These are phyloP conservation scores for Trichonephila clavata DNA, from an alignment of 1,140 invertebrate species.

Conservation along the genomic window DNA sequence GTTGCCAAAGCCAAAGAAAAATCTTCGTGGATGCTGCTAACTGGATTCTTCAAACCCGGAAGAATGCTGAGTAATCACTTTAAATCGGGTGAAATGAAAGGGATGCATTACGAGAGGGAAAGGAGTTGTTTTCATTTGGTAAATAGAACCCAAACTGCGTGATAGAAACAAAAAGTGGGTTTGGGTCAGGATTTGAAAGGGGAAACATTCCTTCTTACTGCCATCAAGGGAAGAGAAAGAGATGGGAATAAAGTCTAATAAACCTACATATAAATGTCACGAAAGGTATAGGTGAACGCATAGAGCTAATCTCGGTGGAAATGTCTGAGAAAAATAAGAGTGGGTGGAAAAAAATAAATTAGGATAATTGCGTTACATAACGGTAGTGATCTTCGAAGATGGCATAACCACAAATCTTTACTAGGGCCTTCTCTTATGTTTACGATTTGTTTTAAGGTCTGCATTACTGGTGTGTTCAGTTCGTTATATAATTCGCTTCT, in stretches of 20 bases:
- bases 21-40: background rate
- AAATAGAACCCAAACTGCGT: background rate
- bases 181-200: background rate
- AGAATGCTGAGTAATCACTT: background rate
- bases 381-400: too few relatives aligned
- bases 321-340: too few relatives aligned
- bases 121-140: background rate
- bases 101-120: background rate
- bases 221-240: background rate
- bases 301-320: too few relatives aligned
- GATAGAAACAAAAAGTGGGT: background rate
- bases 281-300: too few relatives aligned
- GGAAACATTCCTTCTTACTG: background rate
- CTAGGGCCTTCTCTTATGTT: too few relatives aligned
- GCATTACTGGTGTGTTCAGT: too few relatives aligned
- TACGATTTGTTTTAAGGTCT: too few relatives aligned
- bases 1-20: background rate
- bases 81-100: constrained; percentile 9
- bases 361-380: too few relatives aligned
- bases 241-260: background rate
- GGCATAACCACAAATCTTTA: too few relatives aligned
- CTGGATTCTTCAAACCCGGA: background rate
- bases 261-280: background rate
- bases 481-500: too few relatives aligned
- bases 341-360: too few relatives aligned